phyloP scores from a whole-genome alignment of 2,888 invertebrate species.

The Microplitis deprimator region DNA sequence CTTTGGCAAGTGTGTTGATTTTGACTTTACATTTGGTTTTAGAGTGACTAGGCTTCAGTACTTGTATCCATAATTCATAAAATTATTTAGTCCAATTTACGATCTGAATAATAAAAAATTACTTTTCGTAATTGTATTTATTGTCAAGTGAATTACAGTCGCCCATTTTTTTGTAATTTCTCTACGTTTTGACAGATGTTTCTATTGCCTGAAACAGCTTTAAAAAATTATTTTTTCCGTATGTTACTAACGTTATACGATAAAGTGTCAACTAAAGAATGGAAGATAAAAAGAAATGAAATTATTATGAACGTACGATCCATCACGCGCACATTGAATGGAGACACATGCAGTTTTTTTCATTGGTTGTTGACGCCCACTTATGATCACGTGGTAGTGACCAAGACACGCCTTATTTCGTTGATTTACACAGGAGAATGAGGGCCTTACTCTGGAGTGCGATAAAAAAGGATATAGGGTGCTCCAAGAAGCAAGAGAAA shows the following conservation, averaged over 20 bases:
- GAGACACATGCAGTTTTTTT: slow-evolving; percentile 48
- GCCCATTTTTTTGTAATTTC: too few species aligned
- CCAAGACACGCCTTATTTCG: slow-evolving; percentile 53
- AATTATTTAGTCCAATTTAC: too few species aligned
- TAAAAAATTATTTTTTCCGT: slow-evolving; percentile 8
- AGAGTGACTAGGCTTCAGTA: too few species aligned
- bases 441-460: slow-evolving; percentile 47
- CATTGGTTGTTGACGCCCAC: slow-evolving; percentile 65
- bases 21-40: too few species aligned
- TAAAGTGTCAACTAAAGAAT: slow-evolving; percentile 70
- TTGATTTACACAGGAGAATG: slow-evolving; percentile 43
- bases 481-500: neutral
- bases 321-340: slow-evolving; percentile 67
- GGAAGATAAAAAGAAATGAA: slow-evolving; percentile 69
- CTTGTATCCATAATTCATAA: too few species aligned
- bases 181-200: slow-evolving; percentile 2
- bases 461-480: neutral
- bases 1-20: too few species aligned
- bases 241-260: slow-evolving; percentile 50
- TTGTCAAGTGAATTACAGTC: too few species aligned
- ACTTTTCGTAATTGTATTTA: too few species aligned
- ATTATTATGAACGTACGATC: slow-evolving; percentile 67
- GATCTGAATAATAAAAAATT: too few species aligned
- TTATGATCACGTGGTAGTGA: slow-evolving; percentile 46
- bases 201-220: neutral